These are phyloP conservation scores for Sebastes kiyomatsui DNA, from an alignment of 2,797 vertebrate species.

Conservation along the genomic window DNA sequence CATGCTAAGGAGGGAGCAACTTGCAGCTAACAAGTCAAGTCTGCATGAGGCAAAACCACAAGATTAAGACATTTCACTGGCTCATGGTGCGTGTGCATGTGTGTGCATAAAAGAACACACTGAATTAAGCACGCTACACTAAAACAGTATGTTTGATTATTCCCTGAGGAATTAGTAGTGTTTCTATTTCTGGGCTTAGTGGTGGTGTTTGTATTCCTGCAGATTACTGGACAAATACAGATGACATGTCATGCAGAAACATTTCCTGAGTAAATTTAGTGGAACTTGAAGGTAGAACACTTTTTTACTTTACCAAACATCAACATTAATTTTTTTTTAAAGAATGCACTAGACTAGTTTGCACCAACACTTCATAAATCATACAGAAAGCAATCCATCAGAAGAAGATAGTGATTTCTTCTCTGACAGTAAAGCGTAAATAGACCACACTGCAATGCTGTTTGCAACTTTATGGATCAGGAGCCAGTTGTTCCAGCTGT, in stretches of 20 bases:
- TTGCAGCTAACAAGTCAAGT: slow-evolving; percentile 37
- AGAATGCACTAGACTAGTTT: neutral
- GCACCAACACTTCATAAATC: neutral
- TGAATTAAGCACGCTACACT: neutral
- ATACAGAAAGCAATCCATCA: neutral
- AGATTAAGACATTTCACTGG: slow-evolving; percentile 26
- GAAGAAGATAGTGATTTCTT: neutral
- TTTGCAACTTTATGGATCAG: neutral
- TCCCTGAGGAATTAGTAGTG: neutral
- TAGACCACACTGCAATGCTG: neutral
- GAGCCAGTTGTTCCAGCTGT: neutral
- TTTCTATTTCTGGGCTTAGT: neutral
- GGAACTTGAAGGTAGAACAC: neutral
- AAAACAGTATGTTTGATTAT: neutral
- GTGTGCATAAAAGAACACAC: neutral
- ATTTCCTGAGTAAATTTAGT: neutral
- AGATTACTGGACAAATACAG: neutral
- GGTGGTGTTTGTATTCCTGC: neutral
- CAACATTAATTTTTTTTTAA: neutral
- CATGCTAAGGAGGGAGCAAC: slow-evolving; percentile 12
- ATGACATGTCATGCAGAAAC: neutral
- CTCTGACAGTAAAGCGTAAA: neutral
- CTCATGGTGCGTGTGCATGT: neutral
- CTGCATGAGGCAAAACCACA: slow-evolving; percentile 27
- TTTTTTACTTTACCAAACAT: neutral